phyloP scores from a whole-genome alignment of 2,797 vertebrate species.

The Rhinogobio ventralis region DNA sequence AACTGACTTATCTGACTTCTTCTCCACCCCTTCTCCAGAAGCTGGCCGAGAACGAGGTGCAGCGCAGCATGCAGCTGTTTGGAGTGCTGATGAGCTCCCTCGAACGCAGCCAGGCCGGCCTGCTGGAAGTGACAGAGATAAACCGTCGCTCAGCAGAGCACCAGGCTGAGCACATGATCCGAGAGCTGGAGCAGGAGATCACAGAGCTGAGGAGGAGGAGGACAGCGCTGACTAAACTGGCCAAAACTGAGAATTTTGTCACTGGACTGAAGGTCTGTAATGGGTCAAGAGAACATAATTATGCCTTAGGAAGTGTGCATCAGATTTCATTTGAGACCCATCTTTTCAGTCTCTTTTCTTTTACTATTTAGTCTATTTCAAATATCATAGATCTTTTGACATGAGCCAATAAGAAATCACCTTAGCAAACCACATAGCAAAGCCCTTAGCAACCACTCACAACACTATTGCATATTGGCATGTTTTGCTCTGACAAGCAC shows the following conservation, averaged over 20 bases:
- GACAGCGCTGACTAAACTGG: constrained; percentile 63
- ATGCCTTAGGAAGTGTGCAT: not conserved
- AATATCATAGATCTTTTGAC: not conserved
- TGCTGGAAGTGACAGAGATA: constrained; percentile 72
- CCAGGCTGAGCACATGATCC: constrained; percentile 68
- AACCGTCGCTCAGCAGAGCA: constrained; percentile 63
- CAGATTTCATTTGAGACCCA: not conserved
- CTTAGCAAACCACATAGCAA: not conserved
- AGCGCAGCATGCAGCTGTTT: constrained; percentile 66
- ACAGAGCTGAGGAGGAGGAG: constrained; percentile 67
- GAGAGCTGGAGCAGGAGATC: constrained; percentile 75
- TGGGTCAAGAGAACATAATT: not conserved
- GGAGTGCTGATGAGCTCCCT: constrained; percentile 65
- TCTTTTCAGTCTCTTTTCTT: not conserved
- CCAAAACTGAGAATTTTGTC: constrained; percentile 66
- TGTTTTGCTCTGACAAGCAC: not conserved
- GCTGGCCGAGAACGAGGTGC: constrained; percentile 66
- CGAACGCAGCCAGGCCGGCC: constrained; percentile 70
- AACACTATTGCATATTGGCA: not conserved
- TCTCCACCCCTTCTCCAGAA: constrained; percentile 50
- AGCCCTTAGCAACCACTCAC: not conserved
- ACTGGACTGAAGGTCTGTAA: constrained; percentile 70
- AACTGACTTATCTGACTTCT: not conserved
- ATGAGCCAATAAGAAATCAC: not conserved
- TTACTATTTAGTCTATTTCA: not conserved